phyloP scores from a whole-genome alignment of 2,113 vertebrate genomes.

The Ammodytes dubius region DNA sequence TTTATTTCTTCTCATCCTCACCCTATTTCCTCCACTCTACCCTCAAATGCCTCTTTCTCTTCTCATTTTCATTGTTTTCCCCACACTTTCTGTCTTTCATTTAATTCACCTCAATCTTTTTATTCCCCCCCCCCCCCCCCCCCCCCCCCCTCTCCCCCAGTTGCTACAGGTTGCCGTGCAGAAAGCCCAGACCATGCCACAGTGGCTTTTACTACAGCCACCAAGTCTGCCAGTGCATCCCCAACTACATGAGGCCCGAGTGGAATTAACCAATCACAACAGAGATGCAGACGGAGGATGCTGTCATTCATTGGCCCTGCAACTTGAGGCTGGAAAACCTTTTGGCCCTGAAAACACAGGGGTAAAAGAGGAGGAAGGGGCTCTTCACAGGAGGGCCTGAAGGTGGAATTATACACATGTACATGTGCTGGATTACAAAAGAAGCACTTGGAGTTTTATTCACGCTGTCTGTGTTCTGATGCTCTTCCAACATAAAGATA shows the following conservation, averaged over 20 bases:
- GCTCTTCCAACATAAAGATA: neutral
- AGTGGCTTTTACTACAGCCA: slow-evolving; percentile 78
- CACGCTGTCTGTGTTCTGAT: neutral
- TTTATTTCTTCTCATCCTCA: slow-evolving; percentile 44
- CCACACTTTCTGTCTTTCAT: neutral
- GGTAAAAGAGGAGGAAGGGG: neutral
- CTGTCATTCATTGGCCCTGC: neutral
- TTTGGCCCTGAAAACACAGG: slow-evolving; percentile 14
- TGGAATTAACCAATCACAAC: slow-evolving; percentile 67
- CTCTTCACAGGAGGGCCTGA: slow-evolving; percentile 6
- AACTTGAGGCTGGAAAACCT: neutral
- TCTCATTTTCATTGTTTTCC: neutral
- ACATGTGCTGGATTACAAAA: slow-evolving; percentile 39
- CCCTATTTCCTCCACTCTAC: neutral
- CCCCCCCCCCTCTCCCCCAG: slow-evolving; percentile 45
- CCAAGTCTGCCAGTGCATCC: slow-evolving; percentile 82
- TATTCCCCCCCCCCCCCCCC: neutral
- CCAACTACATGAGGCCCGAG: slow-evolving; percentile 78
- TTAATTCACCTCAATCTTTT: neutral
- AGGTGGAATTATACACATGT: slow-evolving; percentile 13
- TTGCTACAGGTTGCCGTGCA: slow-evolving; percentile 82
- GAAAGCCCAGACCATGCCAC: slow-evolving; percentile 71
- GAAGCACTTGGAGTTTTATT: slow-evolving; percentile 1
- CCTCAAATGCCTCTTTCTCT: neutral
- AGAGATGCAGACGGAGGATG: neutral